Percentiles rank a stretch among this genome's conserved stretches.
Conservation (phyloP, 2,797 vertebrate species). For the Margarornis squamiger region DNA sequence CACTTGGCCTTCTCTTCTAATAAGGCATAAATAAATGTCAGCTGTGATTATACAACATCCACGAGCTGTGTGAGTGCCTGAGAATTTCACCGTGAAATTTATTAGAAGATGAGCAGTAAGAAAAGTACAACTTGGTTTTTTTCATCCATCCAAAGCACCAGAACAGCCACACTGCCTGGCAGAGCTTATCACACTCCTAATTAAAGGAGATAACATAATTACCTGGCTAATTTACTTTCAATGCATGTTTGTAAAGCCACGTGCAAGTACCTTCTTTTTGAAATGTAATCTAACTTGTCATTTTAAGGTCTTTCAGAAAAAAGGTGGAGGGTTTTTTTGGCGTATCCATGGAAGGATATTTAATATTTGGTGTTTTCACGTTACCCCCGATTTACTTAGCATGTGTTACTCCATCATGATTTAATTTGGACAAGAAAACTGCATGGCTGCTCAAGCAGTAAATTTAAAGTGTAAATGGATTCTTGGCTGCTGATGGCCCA, state of each 20-base stretch:
- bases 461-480: conserved; percentile 60
- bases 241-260: neutral
- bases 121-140: neutral
- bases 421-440: conserved; percentile 56
- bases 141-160: neutral
- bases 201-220: neutral
- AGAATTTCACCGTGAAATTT: neutral
- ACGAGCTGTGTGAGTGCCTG: neutral
- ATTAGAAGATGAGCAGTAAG: neutral
- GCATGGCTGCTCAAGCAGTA: conserved; percentile 44
- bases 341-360: neutral
- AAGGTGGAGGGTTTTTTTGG: neutral
- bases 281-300: neutral
- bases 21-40: neutral
- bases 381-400: conserved; percentile 42
- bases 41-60: neutral
- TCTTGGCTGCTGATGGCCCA: conserved; percentile 43
- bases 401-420: conserved; percentile 67
- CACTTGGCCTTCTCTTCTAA: neutral
- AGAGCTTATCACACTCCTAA: neutral
- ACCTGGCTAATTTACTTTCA: neutral
- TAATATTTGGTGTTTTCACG: conserved; percentile 52
- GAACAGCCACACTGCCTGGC: neutral
- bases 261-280: neutral
- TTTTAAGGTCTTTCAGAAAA: neutral